Evolutionary conservation across 2,113 vertebrate genomes (phyloP).

Genomic region (Montifringilla adamsi): DNA sequence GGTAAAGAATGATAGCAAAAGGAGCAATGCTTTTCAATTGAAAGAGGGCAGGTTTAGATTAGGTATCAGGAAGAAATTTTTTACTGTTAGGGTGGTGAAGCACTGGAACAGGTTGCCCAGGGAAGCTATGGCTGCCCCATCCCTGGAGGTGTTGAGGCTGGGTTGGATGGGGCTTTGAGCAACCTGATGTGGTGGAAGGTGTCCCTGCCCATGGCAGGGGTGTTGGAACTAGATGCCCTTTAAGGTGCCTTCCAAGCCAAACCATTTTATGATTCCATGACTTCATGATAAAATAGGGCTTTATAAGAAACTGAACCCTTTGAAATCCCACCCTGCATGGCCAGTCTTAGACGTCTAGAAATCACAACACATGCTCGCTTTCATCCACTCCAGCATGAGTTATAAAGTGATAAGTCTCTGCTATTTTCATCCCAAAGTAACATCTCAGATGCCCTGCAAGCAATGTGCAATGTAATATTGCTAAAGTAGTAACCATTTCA

Average conservation of each 20-base stretch:
- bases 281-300: neutral
- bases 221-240: neutral
- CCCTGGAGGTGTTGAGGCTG: neutral
- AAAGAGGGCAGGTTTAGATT: neutral
- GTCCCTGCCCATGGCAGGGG: neutral
- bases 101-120: neutral
- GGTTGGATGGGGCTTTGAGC: neutral
- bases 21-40: neutral
- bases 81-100: neutral
- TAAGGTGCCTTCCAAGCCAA: neutral
- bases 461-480: neutral
- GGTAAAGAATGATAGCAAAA: neutral
- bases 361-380: neutral
- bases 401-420: neutral
- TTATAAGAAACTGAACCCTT: neutral
- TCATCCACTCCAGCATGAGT: neutral
- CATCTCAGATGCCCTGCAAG: neutral
- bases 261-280: neutral
- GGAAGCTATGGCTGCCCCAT: neutral
- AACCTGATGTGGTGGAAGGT: neutral
- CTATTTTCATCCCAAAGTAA: neutral
- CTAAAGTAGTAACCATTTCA: neutral
- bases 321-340: neutral
- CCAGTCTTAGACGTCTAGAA: neutral
- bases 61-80: neutral